Percentiles rank a stretch among this genome's conserved stretches.
Evolutionary conservation across 2,113 vertebrate species (phyloP).

Genomic region (Myxocyprinus asiaticus): DNA sequence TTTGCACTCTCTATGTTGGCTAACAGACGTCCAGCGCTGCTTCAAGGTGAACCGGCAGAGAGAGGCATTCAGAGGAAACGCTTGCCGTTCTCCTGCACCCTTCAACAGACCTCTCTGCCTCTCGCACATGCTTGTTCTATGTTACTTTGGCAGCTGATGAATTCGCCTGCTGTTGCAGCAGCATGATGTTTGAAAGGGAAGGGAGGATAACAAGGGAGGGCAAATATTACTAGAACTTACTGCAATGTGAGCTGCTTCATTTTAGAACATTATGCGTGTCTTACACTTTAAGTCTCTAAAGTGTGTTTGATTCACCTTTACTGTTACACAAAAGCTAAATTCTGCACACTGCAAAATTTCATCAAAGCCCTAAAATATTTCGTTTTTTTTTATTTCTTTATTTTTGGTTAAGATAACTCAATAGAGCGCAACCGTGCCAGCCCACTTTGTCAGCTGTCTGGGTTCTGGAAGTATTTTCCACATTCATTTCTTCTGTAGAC

Average conservation of each 20-base stretch:
- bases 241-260: not conserved
- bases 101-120: constrained; percentile 5
- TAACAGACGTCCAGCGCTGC: not conserved
- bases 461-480: too few relatives aligned
- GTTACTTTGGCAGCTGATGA: constrained; percentile 25
- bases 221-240: not conserved
- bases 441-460: too few relatives aligned
- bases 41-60: constrained; percentile 42
- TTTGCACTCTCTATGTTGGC: not conserved
- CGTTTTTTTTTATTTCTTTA: too few relatives aligned
- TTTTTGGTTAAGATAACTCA: not conserved
- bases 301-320: too few relatives aligned
- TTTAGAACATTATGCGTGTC: not conserved
- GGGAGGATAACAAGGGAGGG: not conserved
- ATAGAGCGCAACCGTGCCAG: too few relatives aligned
- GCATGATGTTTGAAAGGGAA: not conserved
- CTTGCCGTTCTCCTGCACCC: not conserved
- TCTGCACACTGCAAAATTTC: too few relatives aligned
- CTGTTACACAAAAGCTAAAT: too few relatives aligned
- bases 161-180: constrained; percentile 8
- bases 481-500: too few relatives aligned
- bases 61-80: not conserved
- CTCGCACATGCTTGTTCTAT: not conserved
- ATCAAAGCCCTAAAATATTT: too few relatives aligned
- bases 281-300: not conserved